These are phyloP conservation scores for Hyles lineata DNA, from an alignment of 2,888 invertebrate species.

Conservation along the genomic window DNA sequence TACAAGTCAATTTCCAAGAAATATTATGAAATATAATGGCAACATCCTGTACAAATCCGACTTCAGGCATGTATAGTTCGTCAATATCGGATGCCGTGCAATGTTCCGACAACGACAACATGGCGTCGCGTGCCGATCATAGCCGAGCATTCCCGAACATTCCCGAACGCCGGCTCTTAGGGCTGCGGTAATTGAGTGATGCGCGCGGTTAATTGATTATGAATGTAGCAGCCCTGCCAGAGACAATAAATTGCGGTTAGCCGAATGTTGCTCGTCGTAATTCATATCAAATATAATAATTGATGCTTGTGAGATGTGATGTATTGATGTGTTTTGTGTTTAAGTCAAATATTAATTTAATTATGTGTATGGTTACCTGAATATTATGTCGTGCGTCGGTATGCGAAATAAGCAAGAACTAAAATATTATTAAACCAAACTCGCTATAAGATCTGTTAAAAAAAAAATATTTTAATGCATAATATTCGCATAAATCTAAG, in stretches of 20 bases:
- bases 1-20: too few species aligned
- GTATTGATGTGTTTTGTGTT: background rate
- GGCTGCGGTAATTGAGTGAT: conserved; percentile 43
- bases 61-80: conserved; percentile 43
- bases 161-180: conserved; percentile 28
- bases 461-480: too few species aligned
- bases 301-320: conserved; percentile 6
- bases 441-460: too few species aligned
- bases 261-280: conserved; percentile 17
- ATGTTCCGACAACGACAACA: conserved; percentile 43
- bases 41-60: conserved; percentile 48
- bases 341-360: too few species aligned
- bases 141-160: conserved; percentile 32
- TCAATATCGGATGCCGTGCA: conserved; percentile 54
- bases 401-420: too few species aligned
- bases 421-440: too few species aligned
- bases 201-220: conserved; percentile 33
- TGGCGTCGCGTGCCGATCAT: conserved; percentile 47
- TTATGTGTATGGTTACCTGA: too few species aligned
- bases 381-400: too few species aligned
- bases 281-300: conserved; percentile 13
- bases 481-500: too few species aligned
- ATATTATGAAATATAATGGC: background rate
- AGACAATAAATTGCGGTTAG: conserved; percentile 23
- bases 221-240: conserved; percentile 19